Evolutionary conservation across 2,888 invertebrate species (phyloP), one percentile per base, ranked within the genome.

Genomic region (Leptopterna dolabrata): DNA sequence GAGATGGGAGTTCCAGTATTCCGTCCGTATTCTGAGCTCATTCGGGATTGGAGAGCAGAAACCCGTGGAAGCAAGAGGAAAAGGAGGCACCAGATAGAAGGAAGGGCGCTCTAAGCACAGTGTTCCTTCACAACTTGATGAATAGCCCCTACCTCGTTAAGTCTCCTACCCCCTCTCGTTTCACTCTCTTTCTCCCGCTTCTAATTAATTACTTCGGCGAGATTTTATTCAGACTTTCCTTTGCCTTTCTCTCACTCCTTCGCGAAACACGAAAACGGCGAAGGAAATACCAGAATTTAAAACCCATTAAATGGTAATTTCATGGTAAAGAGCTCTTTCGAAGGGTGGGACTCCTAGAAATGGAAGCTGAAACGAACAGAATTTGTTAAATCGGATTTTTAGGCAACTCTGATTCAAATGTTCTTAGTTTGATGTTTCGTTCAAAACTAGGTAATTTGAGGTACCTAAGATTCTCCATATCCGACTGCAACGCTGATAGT

Each of bases 121-220:
- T 86, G 86, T 86, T 86, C 86, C 86, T 86, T 86, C 86, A 78
- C 86, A 86, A 86, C 51, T 86, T 86, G 86, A 86, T 86, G 86
- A 86, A 86, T 86, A 86, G 86, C 78, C 63, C 63, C 78, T 76
- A 86, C 86, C 86, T 86, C 86, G 86, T 86, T 86, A 86, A 86
- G 86, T 63, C 78, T 55, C 47, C 13, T 30, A 24, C 78, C 29
- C 27, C 43, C 16, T 63, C 85, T 76, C 47, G 27, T 78, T 82
- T 63, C 19, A 6, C 55, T 13, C 41, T 55, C 27, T 36, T 73
- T 45, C 71, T 27, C 76, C 70, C 41, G 29, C 55, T 86, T 80
- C 76, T 86, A 86, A 86, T 86, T 86, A 86, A 86, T 86, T 86
- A 86, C 86, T 86, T 76, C 63, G 76, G 78, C 86, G 55, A 86